phyloP scores from a whole-genome alignment of 2,797 vertebrate genomes.

The Acipenser transmontanus region DNA sequence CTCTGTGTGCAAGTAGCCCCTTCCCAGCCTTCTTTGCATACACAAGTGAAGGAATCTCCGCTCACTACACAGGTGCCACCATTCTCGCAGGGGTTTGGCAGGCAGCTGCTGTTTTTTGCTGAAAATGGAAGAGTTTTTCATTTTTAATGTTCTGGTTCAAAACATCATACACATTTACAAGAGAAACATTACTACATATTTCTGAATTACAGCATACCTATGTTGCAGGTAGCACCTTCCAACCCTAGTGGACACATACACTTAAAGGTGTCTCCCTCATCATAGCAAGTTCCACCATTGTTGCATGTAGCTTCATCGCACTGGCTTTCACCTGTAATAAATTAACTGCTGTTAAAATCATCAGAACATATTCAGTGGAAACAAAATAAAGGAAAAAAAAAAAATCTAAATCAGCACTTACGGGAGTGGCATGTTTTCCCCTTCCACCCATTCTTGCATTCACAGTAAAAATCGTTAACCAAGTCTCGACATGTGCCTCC shows the following conservation, averaged over 20 bases:
- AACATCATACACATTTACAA: no score
- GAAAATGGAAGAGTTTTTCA: neutral
- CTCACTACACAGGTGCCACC: constrained; percentile 92
- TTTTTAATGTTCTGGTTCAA: no score
- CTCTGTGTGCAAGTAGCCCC: constrained; percentile 89
- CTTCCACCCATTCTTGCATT: constrained; percentile 99
- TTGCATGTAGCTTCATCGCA: constrained; percentile 94
- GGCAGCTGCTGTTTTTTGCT: constrained; percentile 96
- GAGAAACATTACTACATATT: no score
- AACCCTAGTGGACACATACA: constrained; percentile 88
- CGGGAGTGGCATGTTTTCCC: constrained; percentile 98
- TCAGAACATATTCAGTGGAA: neutral
- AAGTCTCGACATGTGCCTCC: constrained; percentile 92
- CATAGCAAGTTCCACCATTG: constrained; percentile 89
- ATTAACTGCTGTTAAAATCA: constrained; percentile 10
- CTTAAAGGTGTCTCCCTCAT: constrained; percentile 86
- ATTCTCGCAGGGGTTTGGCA: constrained; percentile 91
- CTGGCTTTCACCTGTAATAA: constrained; percentile 81
- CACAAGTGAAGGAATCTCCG: constrained; percentile 86
- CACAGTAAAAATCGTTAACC: constrained; percentile 96
- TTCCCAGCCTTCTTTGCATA: constrained; percentile 99
- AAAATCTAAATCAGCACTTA: constrained; percentile 60
- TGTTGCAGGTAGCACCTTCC: constrained; percentile 94
- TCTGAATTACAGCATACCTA: constrained; percentile 61
- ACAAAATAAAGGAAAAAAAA: constrained; percentile 18